Evolutionary conservation across 2,113 vertebrate species (phyloP).

Genomic region (Plecturocebus donacophilus): DNA sequence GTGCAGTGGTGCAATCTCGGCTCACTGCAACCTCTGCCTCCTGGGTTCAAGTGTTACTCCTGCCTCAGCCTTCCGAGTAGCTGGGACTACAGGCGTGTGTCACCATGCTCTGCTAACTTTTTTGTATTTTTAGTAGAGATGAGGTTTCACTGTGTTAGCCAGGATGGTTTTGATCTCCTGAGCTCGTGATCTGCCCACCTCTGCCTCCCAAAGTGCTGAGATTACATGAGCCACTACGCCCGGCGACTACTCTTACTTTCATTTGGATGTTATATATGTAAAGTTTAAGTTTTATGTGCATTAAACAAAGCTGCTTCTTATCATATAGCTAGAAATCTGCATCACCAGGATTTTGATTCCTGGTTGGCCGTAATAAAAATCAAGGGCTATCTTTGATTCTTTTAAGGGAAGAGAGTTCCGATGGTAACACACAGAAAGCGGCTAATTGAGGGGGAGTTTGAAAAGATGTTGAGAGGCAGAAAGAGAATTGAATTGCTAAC

Average conservation of each 20-base stretch:
- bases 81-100: no score
- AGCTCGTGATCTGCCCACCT: no score
- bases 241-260: neutral
- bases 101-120: no score
- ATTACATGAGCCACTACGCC: no score
- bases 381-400: neutral
- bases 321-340: neutral
- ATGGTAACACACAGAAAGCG: neutral
- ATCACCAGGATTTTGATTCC: neutral
- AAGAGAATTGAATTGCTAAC: neutral
- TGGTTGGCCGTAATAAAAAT: neutral
- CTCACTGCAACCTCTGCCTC: no score
- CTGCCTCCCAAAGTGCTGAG: no score
- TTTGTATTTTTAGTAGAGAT: no score
- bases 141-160: no score
- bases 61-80: no score
- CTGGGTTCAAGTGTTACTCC: no score
- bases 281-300: neutral
- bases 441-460: neutral
- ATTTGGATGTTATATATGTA: neutral
- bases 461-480: neutral
- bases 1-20: no score
- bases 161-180: no score
- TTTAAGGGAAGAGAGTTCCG: neutral
- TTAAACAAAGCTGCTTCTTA: neutral